Conservation (phyloP, 2,113 vertebrate species). For the Oncorhynchus kisutch region DNA sequence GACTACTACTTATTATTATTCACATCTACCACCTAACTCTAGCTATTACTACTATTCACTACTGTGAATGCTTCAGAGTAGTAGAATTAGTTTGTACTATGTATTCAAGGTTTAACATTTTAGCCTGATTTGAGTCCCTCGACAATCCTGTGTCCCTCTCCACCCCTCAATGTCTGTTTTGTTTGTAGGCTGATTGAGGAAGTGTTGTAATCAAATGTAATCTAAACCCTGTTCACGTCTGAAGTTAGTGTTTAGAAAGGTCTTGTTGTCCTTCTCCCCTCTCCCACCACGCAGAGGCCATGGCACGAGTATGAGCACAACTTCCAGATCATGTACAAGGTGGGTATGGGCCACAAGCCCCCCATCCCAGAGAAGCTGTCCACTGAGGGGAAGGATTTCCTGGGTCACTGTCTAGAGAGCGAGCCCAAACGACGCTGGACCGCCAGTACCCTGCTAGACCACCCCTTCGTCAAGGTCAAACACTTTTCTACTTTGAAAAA, state of each 20-base stretch:
- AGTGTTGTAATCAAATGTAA: neutral
- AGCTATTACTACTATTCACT: neutral
- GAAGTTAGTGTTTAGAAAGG: neutral
- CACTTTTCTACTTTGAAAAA: neutral
- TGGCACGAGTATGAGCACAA: conserved; percentile 99
- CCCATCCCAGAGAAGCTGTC: conserved; percentile 94
- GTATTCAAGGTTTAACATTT: neutral
- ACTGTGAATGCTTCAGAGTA: neutral
- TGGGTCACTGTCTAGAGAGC: conserved; percentile 93
- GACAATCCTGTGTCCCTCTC: too few relatives aligned
- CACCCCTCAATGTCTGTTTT: too few relatives aligned
- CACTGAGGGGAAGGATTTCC: conserved; percentile 96
- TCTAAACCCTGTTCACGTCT: neutral
- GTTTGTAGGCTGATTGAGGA: too few relatives aligned
- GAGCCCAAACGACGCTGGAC: conserved; percentile 95
- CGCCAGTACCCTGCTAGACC: conserved; percentile 94
- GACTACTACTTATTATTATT: too few relatives aligned
- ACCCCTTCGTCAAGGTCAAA: conserved; percentile 95
- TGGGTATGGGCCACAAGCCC: conserved; percentile 98
- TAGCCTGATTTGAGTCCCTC: neutral
- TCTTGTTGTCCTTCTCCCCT: neutral
- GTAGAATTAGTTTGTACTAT: neutral
- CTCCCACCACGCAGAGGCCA: conserved; percentile 79
- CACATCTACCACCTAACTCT: too few relatives aligned
- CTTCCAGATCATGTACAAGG: conserved; percentile 99